Base-by-base conservation (phyloP, 2,113 vertebrate species). In the Miniopterus natalensis region DNA sequence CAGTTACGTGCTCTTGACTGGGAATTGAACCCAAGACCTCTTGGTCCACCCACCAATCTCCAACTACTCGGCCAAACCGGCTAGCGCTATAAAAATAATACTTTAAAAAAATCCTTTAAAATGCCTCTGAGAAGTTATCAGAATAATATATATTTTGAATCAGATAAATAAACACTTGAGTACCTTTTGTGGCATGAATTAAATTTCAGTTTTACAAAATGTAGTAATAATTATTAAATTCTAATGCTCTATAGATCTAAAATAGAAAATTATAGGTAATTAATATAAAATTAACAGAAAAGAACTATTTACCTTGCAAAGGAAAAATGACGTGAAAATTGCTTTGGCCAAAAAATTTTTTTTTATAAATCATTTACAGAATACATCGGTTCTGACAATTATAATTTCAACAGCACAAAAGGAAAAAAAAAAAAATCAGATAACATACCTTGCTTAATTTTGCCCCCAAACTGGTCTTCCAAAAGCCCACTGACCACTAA, bases 401-500 rank as follows among this genome's bases (percentile, higher is more conserved):
- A 84, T 45, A 92, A 95, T 79, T 66, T 89, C 57, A 91, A 87
- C 0, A 81, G 89, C 36, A 90, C 53, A 70, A 53, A 88, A 77
- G 25, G 18, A 74, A 73, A 78, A 36, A 8, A 55, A 85, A 57
- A 65, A 31, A 68, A 42, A 84, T 70, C 45, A 74, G 27, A n/a
- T 88, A 92, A 92, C 13, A 92, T 98, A 99, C 99, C 99, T 97
- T 98, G 98, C 66, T 99, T 99, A 81, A 98, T 63, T 92, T 98
- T 99, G 42, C 98, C 98, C 5, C 98, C 99, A n/a, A 98, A 98
- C 92, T 99, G 99, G 92, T 99, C 99, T 92, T 99, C 99, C 97
- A 99, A 96, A 96, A 99, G 98, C 29, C 99, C 99, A 5, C 98
- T 99, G 63, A 99, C 99, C 29, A 99, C 99, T 10, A 99, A 97